These are phyloP conservation scores for Otolemur garnettii DNA, from an alignment of 2,113 vertebrate genomes.

Conservation along the genomic window DNA sequence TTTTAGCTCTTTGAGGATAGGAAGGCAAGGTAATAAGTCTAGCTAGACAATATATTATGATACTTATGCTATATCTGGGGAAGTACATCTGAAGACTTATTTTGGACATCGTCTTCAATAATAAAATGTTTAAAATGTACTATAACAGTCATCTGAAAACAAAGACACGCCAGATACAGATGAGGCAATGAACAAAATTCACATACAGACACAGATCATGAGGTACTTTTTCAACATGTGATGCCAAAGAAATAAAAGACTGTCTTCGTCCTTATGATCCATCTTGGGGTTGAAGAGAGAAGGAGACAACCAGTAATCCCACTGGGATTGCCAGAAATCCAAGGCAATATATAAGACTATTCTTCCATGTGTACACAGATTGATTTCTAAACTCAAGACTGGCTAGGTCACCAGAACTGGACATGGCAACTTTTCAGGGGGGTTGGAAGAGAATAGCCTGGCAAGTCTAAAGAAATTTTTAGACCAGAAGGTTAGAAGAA, in stretches of 20 bases:
- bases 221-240: not conserved
- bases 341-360: not conserved
- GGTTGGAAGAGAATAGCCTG: not conserved
- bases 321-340: not conserved
- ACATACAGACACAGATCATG: not conserved
- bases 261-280: not conserved
- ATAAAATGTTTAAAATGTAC: constrained; percentile 8
- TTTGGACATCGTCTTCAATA: not conserved
- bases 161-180: not conserved
- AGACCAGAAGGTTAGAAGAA: not conserved
- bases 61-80: constrained; percentile 17
- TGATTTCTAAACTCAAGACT: not conserved
- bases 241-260: constrained; percentile 24
- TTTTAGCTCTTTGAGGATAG: not conserved
- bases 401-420: not conserved
- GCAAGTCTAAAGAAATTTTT: not conserved
- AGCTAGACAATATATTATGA: not conserved
- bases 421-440: not conserved
- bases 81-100: not conserved
- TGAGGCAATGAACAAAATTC: constrained; percentile 8
- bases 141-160: not conserved
- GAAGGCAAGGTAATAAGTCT: not conserved
- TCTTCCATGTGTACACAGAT: not conserved
- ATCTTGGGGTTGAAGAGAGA: too few species aligned
- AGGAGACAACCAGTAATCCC: not conserved